Conservation (phyloP, 2,797 vertebrate genomes). For the Galaxias olidus region DNA sequence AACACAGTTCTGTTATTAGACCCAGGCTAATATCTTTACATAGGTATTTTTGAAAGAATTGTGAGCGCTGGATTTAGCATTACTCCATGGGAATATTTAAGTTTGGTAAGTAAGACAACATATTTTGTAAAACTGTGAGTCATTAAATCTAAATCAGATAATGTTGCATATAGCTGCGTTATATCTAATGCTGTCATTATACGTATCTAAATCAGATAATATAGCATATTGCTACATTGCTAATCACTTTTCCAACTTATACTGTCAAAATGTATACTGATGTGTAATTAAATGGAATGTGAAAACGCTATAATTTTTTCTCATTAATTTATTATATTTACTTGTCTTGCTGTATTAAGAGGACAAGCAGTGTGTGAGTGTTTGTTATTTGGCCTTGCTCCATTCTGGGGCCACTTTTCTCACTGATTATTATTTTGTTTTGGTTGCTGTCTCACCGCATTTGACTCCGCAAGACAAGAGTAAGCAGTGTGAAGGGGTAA, state of each 20-base stretch:
- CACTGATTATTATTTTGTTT: constrained; percentile 63
- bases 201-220: too few relatives aligned
- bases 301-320: constrained; percentile 51
- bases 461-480: constrained; percentile 26
- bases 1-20: too few relatives aligned
- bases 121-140: too few relatives aligned
- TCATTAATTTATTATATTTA: constrained; percentile 35
- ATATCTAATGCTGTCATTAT: too few relatives aligned
- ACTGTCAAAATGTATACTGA: neutral
- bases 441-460: constrained; percentile 48
- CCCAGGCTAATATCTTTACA: too few relatives aligned
- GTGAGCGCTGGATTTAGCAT: too few relatives aligned
- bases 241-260: neutral
- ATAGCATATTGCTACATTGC: neutral
- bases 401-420: constrained; percentile 37
- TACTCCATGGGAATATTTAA: neutral
- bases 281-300: constrained; percentile 11
- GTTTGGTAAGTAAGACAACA: too few relatives aligned
- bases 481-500: constrained; percentile 35
- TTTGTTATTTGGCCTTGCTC: constrained; percentile 57
- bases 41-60: too few relatives aligned
- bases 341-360: constrained; percentile 33
- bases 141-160: too few relatives aligned
- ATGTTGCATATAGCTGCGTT: too few relatives aligned
- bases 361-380: constrained; percentile 35